A percentile compares a stretch with the other conserved stretches of the same genome.
Evolutionary conservation across 2,888 invertebrate genomes (phyloP).

Genomic region (Yponomeuta malinellus): DNA sequence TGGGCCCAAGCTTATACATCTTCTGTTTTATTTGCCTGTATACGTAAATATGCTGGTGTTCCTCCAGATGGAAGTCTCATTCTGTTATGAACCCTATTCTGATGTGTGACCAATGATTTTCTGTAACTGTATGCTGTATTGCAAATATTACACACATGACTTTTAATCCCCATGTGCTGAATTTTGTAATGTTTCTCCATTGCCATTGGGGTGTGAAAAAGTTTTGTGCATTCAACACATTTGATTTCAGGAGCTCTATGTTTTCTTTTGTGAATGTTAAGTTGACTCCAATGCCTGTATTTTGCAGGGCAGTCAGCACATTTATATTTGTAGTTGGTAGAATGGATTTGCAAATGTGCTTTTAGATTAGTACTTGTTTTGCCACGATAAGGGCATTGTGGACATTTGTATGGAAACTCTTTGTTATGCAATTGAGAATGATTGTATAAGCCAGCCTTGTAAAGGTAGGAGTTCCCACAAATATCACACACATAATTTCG

Average conservation of each 20-base stretch:
- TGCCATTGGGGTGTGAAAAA: slow-evolving; percentile 31
- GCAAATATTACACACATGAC: slow-evolving; percentile 1
- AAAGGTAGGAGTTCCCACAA: neutral
- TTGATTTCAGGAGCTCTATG: slow-evolving; percentile 26
- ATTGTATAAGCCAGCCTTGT: neutral
- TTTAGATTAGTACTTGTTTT: neutral
- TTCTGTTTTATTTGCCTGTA: neutral
- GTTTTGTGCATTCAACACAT: slow-evolving; percentile 8
- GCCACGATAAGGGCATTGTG: slow-evolving; percentile 7
- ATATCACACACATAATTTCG: slow-evolving; percentile 7
- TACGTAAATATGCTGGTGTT: slow-evolving; percentile 1
- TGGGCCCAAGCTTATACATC: neutral
- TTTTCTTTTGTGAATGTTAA: slow-evolving; percentile 28
- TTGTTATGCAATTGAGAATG: neutral
- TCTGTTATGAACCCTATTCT: slow-evolving; percentile 3
- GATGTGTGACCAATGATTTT: neutral
- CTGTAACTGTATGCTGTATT: neutral
- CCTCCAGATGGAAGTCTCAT: neutral
- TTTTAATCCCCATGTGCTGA: slow-evolving; percentile 6
- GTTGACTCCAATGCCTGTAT: slow-evolving; percentile 26
- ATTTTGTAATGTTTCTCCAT: slow-evolving; percentile 16
- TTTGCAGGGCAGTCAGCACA: slow-evolving; percentile 22
- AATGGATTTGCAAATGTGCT: slow-evolving; percentile 15
- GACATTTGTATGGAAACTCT: slow-evolving; percentile 1
- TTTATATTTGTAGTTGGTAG: slow-evolving; percentile 22